A percentile compares a stretch with the other conserved stretches of the same genome.
Evolutionary conservation across 2,113 vertebrate species (phyloP).

Genomic region (Isichthys henryi): DNA sequence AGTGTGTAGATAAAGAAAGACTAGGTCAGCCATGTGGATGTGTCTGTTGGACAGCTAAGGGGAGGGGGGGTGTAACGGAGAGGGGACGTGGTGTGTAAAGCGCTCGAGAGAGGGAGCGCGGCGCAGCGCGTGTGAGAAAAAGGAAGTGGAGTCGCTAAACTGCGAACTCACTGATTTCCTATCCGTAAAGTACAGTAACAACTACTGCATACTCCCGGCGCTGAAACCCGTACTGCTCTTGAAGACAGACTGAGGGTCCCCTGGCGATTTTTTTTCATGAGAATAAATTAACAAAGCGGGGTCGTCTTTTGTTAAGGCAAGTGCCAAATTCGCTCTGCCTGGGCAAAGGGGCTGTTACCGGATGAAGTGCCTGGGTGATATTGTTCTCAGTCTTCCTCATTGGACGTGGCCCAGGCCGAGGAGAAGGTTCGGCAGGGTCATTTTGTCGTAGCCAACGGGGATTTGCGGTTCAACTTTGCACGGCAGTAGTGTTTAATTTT

Average conservation of each 20-base stretch:
- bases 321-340: constrained; percentile 51
- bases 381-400: constrained; percentile 37
- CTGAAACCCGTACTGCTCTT: constrained; percentile 36
- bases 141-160: constrained; percentile 51
- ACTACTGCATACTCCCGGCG: constrained; percentile 17
- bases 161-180: constrained; percentile 59
- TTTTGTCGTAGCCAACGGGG: constrained; percentile 37
- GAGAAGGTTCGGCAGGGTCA: constrained; percentile 50
- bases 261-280: constrained; percentile 39
- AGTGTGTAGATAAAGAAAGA: constrained; percentile 72
- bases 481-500: constrained; percentile 53
- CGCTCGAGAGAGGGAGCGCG: constrained; percentile 36
- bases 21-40: constrained; percentile 83
- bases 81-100: constrained; percentile 44
- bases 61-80: constrained; percentile 34
- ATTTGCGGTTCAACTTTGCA: constrained; percentile 56
- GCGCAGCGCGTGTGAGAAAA: constrained; percentile 34
- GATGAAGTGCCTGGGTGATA: constrained; percentile 43
- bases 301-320: constrained; percentile 83
- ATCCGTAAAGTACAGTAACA: constrained; percentile 46
- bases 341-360: constrained; percentile 42
- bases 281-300: constrained; percentile 53
- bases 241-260: constrained; percentile 32
- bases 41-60: constrained; percentile 70
- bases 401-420: constrained; percentile 51